phyloP scores from a whole-genome alignment of 2,888 invertebrate species.

The Orthonevra nobilis region DNA sequence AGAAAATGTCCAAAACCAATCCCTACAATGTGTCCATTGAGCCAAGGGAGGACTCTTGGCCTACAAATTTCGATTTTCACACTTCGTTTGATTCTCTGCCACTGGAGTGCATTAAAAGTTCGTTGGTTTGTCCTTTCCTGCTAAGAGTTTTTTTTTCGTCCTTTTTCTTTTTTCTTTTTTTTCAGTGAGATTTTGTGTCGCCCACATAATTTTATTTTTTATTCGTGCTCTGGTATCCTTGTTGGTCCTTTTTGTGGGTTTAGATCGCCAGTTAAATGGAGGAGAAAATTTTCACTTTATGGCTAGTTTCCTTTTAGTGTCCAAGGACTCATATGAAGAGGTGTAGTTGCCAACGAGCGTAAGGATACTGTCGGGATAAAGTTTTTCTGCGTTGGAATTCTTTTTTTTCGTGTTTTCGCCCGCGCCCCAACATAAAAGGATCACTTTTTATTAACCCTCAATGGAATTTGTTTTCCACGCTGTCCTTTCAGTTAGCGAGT shows the following conservation, averaged over 20 bases:
- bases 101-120: conserved; percentile 68
- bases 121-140: conserved; percentile 17
- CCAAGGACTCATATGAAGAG: conserved; percentile 56
- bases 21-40: conserved; percentile 55
- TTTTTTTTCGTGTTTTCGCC: conserved; percentile 15
- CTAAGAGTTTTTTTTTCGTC: neutral
- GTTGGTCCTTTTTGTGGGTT: conserved; percentile 45
- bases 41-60: conserved; percentile 57
- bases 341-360: conserved; percentile 38
- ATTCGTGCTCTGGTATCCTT: conserved; percentile 36
- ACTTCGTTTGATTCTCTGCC: conserved; percentile 67
- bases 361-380: conserved; percentile 16
- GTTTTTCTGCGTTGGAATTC: too few relatives aligned
- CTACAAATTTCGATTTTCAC: conserved; percentile 69
- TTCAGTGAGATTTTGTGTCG: conserved; percentile 2
- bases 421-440: conserved; percentile 3
- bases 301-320: conserved; percentile 57
- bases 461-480: conserved; percentile 44
- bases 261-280: conserved; percentile 67
- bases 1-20: conserved; percentile 35
- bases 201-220: conserved; percentile 26
- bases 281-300: conserved; percentile 68
- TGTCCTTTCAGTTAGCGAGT: conserved; percentile 35
- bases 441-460: conserved; percentile 50
- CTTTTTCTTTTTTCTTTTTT: conserved; percentile 12